These are phyloP conservation scores for Chondrosia reniformis DNA, from an alignment of 37 sponge, comb jelly and placozoan species.

Conservation along the genomic window DNA sequence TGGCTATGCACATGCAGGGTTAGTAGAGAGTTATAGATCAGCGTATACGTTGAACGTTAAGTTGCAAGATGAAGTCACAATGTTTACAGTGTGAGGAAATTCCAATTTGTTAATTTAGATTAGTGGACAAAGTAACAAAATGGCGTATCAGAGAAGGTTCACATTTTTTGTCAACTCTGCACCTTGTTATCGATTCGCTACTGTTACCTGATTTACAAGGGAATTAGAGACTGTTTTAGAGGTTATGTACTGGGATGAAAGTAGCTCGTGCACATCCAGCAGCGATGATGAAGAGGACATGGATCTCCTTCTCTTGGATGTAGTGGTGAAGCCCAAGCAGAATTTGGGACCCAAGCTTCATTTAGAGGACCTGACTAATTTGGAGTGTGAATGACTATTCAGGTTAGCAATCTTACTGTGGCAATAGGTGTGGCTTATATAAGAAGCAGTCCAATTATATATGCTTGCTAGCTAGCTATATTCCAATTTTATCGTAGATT, in stretches of 20 bases:
- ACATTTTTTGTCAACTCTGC: not conserved
- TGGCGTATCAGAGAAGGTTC: not conserved
- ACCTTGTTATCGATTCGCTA: not conserved
- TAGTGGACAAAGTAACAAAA: not conserved
- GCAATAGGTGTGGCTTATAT: not conserved
- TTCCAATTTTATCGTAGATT: not conserved
- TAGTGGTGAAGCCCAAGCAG: not conserved
- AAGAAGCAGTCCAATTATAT: not conserved
- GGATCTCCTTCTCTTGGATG: not conserved
- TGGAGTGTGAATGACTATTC: constrained; percentile 20
- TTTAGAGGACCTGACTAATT: not conserved
- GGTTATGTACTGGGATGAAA: not conserved
- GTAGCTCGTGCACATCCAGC: not conserved
- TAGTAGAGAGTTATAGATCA: constrained; percentile 11
- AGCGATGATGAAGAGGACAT: constrained; percentile 8
- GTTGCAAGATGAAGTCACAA: not conserved
- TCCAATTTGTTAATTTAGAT: not conserved
- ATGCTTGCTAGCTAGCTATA: not conserved
- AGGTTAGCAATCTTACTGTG: constrained; percentile 10
- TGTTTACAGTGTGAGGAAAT: not conserved
- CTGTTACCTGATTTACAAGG: not conserved
- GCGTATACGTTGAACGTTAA: constrained; percentile 4
- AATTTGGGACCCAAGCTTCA: not conserved
- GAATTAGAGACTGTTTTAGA: not conserved
- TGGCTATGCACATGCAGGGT: no score